Base-by-base conservation (phyloP, 2,113 vertebrate genomes). In the Indicator maculatus region DNA sequence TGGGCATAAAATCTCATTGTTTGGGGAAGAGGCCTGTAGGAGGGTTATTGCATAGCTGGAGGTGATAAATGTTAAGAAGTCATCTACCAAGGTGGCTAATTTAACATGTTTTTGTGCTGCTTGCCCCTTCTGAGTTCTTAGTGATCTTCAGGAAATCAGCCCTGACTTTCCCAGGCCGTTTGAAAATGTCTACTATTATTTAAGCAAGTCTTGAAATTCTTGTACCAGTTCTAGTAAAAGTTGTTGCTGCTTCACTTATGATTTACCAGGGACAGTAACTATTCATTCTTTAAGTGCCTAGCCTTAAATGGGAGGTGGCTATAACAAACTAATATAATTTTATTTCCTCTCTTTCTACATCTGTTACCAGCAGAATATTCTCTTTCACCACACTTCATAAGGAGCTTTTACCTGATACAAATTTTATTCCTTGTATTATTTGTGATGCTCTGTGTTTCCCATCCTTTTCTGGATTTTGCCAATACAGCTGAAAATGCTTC, bases 61-160 rank as follows among this genome's bases (percentile, higher is more conserved):
- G 58, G 78, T 89, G 58, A 85, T 39, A 88, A 84, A 90, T 89
- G 41, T 79, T 91, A 97, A 91, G 86, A 94, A 66, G 16, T n/a
- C 27, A 11, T 45, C 85, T 90, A 86, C 26, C 53, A 94, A 95
- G 64, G 19, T 64, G 93, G 41, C 16, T 72, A 44, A 65, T 65
- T 41, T 58, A 86, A 69, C 16, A 47, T 16, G 33, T 33, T 66
- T 26, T 19, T 47, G 4, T 78, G 47, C 53, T 84, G 47, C 17
- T 78, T 93, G 76, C 5, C 20, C 2, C 8, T 81, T 81, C 47
- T 30, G 47, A 84, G 11, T 60, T 89, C 70, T 82, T 66, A 63
- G 9, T 12, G 41, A 30, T 88, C 69, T 92, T 75, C 39, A 55
- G 50, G 61, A 90, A 92, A 84, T 10, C 19, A 2, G 53, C 19